Base-by-base conservation (phyloP, 2,797 vertebrate species). In the Gambelia wislizenii region DNA sequence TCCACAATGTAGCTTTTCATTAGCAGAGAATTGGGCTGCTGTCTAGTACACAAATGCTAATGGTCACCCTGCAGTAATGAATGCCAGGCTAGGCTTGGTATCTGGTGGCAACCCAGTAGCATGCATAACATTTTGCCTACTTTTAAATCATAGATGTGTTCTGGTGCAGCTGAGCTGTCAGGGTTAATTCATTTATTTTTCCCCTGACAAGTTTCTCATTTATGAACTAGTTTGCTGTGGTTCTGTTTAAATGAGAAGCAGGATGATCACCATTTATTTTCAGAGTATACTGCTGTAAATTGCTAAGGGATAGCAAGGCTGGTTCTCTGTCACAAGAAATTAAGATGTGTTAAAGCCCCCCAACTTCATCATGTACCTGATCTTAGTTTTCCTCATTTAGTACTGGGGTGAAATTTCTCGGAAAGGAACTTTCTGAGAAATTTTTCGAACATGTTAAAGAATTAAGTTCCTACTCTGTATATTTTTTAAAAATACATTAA, bases 151-250 rank as follows among this genome's bases (percentile, higher is more conserved):
- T 79, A 85, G 85, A 89, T 89, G 87, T 70, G 47, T 86, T 86
- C 74, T 64, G 89, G 52, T 74, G 78, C 78, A 86, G 89, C 89
- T 86, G 89, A 89, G 36, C 84, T 89, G 89, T 76, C 89, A 82
- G 78, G 59, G 54, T 82, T 75, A 61, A 82, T 89, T 89, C 86
- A 86, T 86, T 75, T 89, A 85, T 89, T 85, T 82, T 85, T n/a
- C 78, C 69, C 36, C 70, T 82, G 89, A 89, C 78, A 86, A 18
- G 44, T 82, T 89, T 86, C 89, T 89, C 89, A 86, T 89, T 89
- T 89, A 81, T 30, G 42, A 14, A 67, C 42, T 64, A 69, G 87
- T 64, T 83, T 77, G 64, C 72, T 10, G 39, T n/a, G 39, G 59
- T 54, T 27, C 44, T 76, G 69, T 79, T 76, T 67, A 86, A 81